These are phyloP conservation scores for Luidia sarsii DNA, from an alignment of 53 echinoderm and acorn worm species.

Conservation along the genomic window DNA sequence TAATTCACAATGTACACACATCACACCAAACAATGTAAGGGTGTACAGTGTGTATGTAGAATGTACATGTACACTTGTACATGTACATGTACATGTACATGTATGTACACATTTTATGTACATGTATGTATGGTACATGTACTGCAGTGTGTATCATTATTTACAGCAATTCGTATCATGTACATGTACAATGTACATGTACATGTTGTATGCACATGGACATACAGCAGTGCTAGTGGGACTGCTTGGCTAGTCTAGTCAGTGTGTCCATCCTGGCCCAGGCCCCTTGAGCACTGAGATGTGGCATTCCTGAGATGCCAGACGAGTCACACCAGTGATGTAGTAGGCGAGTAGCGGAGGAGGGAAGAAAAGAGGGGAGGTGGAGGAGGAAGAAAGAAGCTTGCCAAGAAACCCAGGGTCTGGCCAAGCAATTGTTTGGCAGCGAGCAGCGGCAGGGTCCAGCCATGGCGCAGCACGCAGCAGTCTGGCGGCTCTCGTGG, in stretches of 20 bases:
- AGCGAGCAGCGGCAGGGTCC: too few species aligned
- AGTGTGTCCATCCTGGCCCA: conserved; percentile 1
- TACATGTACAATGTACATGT: not conserved
- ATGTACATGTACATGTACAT: conserved; percentile 15
- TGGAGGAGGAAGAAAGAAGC: too few species aligned
- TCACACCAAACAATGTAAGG: not conserved
- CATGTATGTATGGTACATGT: not conserved
- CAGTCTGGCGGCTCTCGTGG: too few species aligned
- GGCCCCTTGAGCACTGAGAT: conserved; percentile 22
- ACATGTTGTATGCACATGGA: not conserved
- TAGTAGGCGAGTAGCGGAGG: not conserved
- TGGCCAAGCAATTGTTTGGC: too few species aligned
- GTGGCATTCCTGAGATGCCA: conserved; percentile 33
- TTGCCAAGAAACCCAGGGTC: too few species aligned
- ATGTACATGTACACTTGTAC: too few species aligned
- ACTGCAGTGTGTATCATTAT: not conserved
- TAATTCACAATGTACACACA: not conserved
- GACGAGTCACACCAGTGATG: conserved; percentile 36
- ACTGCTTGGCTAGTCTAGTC: conserved; percentile 40
- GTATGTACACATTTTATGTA: not conserved
- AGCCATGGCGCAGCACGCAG: too few species aligned
- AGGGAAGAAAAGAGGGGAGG: not conserved
- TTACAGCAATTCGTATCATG: too few species aligned
- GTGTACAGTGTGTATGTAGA: too few species aligned
- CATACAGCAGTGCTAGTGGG: not conserved